A percentile compares a stretch with the other conserved stretches of the same genome.
These are phyloP conservation scores for Erebia aethiops DNA, from an alignment of 2,888 invertebrate species.

Conservation along the genomic window DNA sequence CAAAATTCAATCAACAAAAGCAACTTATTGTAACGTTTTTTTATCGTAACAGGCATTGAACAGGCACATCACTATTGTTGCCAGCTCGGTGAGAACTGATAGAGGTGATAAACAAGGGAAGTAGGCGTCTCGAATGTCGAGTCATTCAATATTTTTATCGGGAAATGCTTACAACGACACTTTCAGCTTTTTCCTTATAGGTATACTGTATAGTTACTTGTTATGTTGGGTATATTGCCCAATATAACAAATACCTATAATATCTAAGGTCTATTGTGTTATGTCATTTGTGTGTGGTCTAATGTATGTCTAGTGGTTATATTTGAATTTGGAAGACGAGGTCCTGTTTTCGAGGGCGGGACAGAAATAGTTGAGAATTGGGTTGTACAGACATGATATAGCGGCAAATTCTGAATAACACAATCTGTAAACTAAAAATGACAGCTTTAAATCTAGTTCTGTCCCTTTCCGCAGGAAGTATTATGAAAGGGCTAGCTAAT, in stretches of 20 bases:
- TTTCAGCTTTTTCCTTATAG: constrained; percentile 18
- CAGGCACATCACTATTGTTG: constrained; percentile 14
- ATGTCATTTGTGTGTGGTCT: neutral
- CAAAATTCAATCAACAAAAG: neutral
- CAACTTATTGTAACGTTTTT: neutral
- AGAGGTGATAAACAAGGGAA: constrained; percentile 36
- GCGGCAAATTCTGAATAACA: no score
- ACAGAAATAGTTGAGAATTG: no score
- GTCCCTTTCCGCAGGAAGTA: no score
- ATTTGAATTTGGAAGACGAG: no score
- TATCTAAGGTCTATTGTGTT: neutral
- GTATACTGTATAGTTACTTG: neutral
- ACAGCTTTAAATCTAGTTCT: no score
- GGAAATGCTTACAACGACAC: constrained; percentile 21
- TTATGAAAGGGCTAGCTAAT: no score
- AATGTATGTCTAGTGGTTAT: neutral
- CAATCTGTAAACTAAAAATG: no score
- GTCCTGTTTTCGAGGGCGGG: no score
- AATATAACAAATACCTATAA: neutral
- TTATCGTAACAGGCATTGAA: neutral
- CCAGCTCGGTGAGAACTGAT: constrained; percentile 18
- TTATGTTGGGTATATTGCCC: no score
- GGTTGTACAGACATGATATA: no score
- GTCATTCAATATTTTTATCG: constrained; percentile 32
- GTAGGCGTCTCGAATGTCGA: constrained; percentile 38